Conservation (phyloP, 2,888 invertebrate genomes). For the Lymantria dispar region DNA sequence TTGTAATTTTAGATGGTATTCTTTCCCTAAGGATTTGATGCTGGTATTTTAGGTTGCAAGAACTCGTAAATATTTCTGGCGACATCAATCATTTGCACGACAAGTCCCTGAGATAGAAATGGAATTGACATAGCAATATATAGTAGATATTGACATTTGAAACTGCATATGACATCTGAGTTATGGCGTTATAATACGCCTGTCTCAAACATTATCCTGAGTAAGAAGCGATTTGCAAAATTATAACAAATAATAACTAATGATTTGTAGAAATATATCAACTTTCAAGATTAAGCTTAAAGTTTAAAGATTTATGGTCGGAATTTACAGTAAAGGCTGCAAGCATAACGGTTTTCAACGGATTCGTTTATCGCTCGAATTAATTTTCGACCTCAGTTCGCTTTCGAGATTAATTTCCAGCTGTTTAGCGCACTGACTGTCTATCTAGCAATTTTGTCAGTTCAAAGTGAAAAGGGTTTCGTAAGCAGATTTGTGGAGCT, state of each 20-base stretch:
- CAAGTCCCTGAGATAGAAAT: conserved; percentile 13
- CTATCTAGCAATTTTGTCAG: conserved; percentile 40
- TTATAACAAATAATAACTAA: conserved; percentile 37
- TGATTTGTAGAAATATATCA: conserved; percentile 9
- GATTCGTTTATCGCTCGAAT: conserved; percentile 55
- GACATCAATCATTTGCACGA: conserved; percentile 42
- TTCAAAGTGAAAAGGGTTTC: conserved; percentile 39
- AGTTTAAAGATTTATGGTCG: conserved; percentile 12
- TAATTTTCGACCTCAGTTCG: conserved; percentile 51
- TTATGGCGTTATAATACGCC: conserved; percentile 51
- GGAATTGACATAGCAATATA: conserved; percentile 17
- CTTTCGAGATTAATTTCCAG: conserved; percentile 52
- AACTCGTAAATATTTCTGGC: conserved; percentile 39
- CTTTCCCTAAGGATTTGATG: conserved; percentile 27
- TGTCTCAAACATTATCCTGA: conserved; percentile 35
- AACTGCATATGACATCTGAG: conserved; percentile 45
- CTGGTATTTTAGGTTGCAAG: conserved; percentile 22
- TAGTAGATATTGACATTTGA: conserved; percentile 35
- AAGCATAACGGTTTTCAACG: conserved; percentile 28
- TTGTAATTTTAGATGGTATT: conserved; percentile 26
- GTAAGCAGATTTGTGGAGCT: conserved; percentile 37
- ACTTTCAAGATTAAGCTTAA: conserved; percentile 13
- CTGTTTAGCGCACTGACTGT: conserved; percentile 49
- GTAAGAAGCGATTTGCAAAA: conserved; percentile 50
- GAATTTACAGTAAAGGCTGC: conserved; percentile 6